Evolutionary conservation across 2,888 invertebrate genomes (phyloP).

Genomic region (Drosophila neotestacea): DNA sequence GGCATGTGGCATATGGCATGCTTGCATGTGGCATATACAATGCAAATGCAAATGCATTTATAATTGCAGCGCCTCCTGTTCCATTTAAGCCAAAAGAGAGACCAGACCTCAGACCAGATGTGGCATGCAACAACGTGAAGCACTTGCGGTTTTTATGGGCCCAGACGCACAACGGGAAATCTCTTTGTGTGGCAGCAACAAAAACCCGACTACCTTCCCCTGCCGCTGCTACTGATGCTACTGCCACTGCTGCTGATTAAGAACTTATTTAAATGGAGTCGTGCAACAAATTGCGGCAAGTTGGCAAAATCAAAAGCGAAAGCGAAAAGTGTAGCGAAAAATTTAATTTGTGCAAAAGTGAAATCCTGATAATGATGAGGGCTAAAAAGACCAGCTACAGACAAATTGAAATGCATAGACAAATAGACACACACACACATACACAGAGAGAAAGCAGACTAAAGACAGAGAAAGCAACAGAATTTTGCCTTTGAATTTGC

Average conservation of each 20-base stretch:
- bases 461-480: slow-evolving; percentile 29
- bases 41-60: slow-evolving; percentile 32
- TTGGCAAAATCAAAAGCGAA: slow-evolving; percentile 47
- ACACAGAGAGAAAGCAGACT: slow-evolving; percentile 4
- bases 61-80: slow-evolving; percentile 30
- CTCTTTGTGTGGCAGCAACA: slow-evolving; percentile 32
- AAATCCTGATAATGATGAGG: slow-evolving; percentile 35
- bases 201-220: not conserved
- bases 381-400: slow-evolving; percentile 37
- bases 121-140: slow-evolving; percentile 13
- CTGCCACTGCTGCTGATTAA: slow-evolving; percentile 57
- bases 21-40: slow-evolving; percentile 16
- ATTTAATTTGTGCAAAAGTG: slow-evolving; percentile 66
- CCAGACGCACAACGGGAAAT: slow-evolving; percentile 32
- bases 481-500: slow-evolving; percentile 52
- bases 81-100: slow-evolving; percentile 29
- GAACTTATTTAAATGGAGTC: slow-evolving; percentile 59
- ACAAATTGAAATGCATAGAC: slow-evolving; percentile 42
- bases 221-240: slow-evolving; percentile 23
- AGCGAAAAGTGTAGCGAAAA: slow-evolving; percentile 47
- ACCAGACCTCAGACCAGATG: slow-evolving; percentile 1
- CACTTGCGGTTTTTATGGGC: slow-evolving; percentile 38
- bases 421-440: slow-evolving; percentile 3
- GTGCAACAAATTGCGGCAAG: slow-evolving; percentile 36
- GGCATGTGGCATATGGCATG: slow-evolving; percentile 7